phyloP scores from a whole-genome alignment of 2,797 vertebrate species.

The Anableps anableps region DNA sequence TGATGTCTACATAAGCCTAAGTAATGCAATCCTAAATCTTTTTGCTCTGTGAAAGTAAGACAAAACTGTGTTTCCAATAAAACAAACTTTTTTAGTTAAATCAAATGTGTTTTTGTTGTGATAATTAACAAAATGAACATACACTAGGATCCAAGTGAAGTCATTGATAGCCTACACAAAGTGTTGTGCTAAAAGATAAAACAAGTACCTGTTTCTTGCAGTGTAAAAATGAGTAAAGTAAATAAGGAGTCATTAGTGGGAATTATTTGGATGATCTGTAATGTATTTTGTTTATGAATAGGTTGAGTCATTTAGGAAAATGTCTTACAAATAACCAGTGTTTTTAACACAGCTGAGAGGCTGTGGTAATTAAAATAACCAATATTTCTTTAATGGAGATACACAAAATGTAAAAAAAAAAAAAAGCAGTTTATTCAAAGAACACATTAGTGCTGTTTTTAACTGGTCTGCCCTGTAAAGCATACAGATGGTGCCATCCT shows the following conservation, averaged over 20 bases:
- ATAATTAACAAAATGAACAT: not conserved
- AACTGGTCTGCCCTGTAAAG: conserved; percentile 72
- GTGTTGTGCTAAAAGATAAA: conserved; percentile 19
- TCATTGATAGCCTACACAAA: conserved; percentile 17
- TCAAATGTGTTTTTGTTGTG: conserved; percentile 15
- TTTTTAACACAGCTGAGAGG: conserved; percentile 39
- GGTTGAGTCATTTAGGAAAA: conserved; percentile 16
- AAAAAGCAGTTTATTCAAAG: conserved; percentile 77
- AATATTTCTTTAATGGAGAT: conserved; percentile 49
- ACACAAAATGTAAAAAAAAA: conserved; percentile 6
- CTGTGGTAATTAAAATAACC: conserved; percentile 57
- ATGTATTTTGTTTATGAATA: conserved; percentile 30
- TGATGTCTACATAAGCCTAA: not conserved
- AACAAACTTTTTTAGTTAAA: not conserved
- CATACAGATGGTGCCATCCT: conserved; percentile 70
- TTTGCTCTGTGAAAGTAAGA: not conserved
- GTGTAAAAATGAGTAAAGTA: conserved; percentile 30
- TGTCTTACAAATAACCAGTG: conserved; percentile 25
- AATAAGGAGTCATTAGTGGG: conserved; percentile 17
- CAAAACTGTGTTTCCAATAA: conserved; percentile 11
- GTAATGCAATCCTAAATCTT: not conserved
- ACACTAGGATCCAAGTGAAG: conserved; percentile 9
- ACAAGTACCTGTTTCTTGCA: conserved; percentile 15
- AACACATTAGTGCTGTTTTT: conserved; percentile 80
- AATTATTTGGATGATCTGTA: conserved; percentile 31